phyloP scores from a whole-genome alignment of 2,797 vertebrate genomes.

The Myiotriccus ornatus region DNA sequence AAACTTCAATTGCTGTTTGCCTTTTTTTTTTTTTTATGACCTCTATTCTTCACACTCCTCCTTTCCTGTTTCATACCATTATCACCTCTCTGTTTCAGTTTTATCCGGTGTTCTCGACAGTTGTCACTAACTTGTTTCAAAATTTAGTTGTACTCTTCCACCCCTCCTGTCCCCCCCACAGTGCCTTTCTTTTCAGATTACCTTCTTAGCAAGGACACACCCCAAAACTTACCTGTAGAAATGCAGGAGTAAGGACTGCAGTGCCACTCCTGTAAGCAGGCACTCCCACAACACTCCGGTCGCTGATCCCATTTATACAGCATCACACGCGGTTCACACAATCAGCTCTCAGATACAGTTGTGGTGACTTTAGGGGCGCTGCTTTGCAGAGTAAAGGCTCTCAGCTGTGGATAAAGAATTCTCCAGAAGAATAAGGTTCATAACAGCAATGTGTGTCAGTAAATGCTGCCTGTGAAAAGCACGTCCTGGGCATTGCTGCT shows the following conservation, averaged over 20 bases:
- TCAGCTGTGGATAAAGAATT: neutral
- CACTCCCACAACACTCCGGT: fast-evolving
- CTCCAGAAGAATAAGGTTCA: neutral
- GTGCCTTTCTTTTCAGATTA: neutral
- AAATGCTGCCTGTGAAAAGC: neutral
- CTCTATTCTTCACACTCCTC: constrained; percentile 4
- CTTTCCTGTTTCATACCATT: neutral
- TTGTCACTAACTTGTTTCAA: neutral
- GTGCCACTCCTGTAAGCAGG: neutral
- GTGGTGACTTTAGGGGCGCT: neutral
- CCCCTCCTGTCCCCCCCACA: fast-evolving
- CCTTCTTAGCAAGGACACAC: neutral
- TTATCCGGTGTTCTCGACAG: neutral
- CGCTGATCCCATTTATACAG: neutral
- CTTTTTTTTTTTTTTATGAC: neutral
- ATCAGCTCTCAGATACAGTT: neutral
- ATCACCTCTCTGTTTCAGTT: constrained; percentile 26
- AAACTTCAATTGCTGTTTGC: neutral
- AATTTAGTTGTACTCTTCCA: neutral
- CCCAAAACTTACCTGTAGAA: neutral
- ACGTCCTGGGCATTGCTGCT: neutral
- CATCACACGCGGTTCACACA: neutral
- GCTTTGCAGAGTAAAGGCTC: neutral
- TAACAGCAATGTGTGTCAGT: neutral
- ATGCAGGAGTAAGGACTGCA: neutral